phyloP scores from a whole-genome alignment of 2,113 vertebrate genomes.

The Gambusia affinis region DNA sequence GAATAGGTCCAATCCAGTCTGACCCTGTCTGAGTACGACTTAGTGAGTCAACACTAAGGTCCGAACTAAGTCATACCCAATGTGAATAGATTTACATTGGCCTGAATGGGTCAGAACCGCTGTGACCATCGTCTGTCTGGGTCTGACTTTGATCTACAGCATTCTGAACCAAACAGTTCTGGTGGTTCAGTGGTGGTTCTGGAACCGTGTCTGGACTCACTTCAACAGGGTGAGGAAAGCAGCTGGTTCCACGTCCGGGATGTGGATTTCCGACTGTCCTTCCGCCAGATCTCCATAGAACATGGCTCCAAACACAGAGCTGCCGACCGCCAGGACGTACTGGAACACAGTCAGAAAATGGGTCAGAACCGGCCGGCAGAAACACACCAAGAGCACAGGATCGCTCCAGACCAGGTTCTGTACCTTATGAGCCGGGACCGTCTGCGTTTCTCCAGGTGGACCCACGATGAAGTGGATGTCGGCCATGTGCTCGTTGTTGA shows the following conservation, averaged over 20 bases:
- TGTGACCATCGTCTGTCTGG: too few species aligned
- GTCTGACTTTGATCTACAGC: too few species aligned
- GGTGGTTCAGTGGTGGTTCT: not conserved
- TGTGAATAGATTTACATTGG: too few species aligned
- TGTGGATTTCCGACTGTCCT: constrained; percentile 91
- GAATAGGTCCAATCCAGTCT: too few species aligned
- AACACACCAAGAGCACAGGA: too few species aligned
- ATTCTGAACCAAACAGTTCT: too few species aligned
- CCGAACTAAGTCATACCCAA: too few species aligned
- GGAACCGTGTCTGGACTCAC: constrained; percentile 76
- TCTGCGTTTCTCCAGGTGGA: constrained; percentile 85
- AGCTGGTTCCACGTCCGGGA: constrained; percentile 94
- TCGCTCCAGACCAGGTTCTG: not conserved
- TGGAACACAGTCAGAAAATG: constrained; percentile 63
- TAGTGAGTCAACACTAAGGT: too few species aligned
- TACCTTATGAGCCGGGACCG: constrained; percentile 95
- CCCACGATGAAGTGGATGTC: constrained; percentile 95
- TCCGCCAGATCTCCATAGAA: constrained; percentile 96
- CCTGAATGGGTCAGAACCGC: too few species aligned
- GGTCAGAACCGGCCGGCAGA: not conserved
- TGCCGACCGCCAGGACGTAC: constrained; percentile 95
- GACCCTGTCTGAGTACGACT: too few species aligned
- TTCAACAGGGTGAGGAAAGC: constrained; percentile 94
- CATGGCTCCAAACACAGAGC: constrained; percentile 97
- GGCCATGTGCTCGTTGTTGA: constrained; percentile 97